Base-by-base conservation (phyloP, 2,113 vertebrate species). In the Coregonus clupeaformis region DNA sequence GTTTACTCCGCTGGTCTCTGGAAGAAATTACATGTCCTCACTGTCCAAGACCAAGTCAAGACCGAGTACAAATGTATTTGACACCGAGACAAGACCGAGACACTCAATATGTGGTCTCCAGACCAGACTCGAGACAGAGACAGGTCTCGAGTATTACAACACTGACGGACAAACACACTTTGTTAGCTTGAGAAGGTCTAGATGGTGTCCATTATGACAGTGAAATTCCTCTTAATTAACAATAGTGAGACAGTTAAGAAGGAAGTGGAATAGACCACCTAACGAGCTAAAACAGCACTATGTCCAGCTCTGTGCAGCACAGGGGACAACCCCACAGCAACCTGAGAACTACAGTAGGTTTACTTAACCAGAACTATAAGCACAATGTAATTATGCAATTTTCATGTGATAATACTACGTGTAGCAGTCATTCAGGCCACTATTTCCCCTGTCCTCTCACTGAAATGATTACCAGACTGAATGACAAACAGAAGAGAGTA, bases 381-480 rank as follows among this genome's bases (percentile, higher is more conserved):
- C 78, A 71, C 68, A 9, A 59, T 55, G 78, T 83, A 89, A 87
- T 91, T 90, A 87, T 80, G 73, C 75, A 76, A 77, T 88, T 86
- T 90, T 85, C 75, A 84, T 69, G 81, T 80, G 80, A 89, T 82
- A 87, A 88, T 85, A 86, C 84, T 80, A 82, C 80, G 71, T 85
- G 86, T 83, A 79, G 81, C 59, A 45, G 77, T 77, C 81, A 75
- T 75, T 71, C 64, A 76, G 76, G 52, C 71, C 76, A 75, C 69
- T 86, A 73, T 88, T 84, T 74, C 77, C 69, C 66, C 64, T 76
- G 64, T 81, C 72, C 72, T 82, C 75, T 80, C 42, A 52, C 47
- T 42, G 71, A 73, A 89, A 87, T 90, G 82, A 85, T 84, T 87
- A 77, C 84, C 87, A 88, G 84, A 88, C 85, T 70, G 73, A 82